Percentiles rank a stretch among this genome's conserved stretches.
Conservation (phyloP, 1,140 invertebrate species). For the Drosophila grimshawi region DNA sequence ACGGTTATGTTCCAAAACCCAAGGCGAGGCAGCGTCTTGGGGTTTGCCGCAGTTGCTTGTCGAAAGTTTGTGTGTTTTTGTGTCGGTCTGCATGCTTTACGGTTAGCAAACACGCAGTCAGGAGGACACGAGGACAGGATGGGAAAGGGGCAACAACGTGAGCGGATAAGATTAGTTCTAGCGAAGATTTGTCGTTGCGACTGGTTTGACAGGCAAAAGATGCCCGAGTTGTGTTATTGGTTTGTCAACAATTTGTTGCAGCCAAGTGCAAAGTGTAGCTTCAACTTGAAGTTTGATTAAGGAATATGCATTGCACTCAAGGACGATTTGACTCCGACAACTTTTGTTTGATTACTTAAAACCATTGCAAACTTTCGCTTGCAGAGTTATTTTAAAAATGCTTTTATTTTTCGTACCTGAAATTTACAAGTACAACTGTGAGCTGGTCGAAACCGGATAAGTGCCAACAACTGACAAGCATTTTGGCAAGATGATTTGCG, state of each 20-base stretch:
- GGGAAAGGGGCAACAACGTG: not conserved
- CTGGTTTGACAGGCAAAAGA: constrained; percentile 6
- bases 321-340: not conserved
- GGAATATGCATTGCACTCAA: constrained; percentile 14
- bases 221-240: constrained; percentile 39
- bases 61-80: constrained; percentile 24
- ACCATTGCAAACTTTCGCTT: not conserved
- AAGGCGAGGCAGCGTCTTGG: constrained; percentile 62
- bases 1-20: constrained; percentile 42
- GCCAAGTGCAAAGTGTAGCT: constrained; percentile 25
- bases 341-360: constrained; percentile 6
- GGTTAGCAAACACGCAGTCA: constrained; percentile 39
- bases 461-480: no score
- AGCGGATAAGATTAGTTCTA: constrained; percentile 23
- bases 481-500: no score
- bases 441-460: no score
- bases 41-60: constrained; percentile 59
- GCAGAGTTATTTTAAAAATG: not conserved
- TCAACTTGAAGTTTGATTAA: constrained; percentile 20
- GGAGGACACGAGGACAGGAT: not conserved
- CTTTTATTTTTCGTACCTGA: not conserved
- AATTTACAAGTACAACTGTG: not conserved
- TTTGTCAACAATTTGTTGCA: constrained; percentile 41
- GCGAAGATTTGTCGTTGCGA: constrained; percentile 19
- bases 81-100: constrained; percentile 45